Base-by-base conservation (phyloP, 35 echinoderm and acorn worm genomes). In the Heliocidaris erythrogramma region DNA sequence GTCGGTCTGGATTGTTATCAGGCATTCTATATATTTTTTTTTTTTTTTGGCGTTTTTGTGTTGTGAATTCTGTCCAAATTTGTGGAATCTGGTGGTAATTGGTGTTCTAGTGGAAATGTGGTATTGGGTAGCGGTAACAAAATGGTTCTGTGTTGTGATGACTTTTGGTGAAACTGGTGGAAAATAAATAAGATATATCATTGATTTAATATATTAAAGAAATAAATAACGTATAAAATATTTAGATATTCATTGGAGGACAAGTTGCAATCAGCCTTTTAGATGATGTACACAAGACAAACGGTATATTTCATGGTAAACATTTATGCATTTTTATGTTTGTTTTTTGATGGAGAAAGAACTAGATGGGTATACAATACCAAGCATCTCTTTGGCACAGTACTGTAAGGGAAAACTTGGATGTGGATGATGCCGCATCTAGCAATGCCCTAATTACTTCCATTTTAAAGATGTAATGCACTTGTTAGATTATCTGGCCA, bases 61-160 rank as follows among this genome's bases (percentile, higher is more conserved):
- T 78, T 78, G 65, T 78, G 65, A 78, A 89, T 24, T 48, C 31
- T 89, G 87, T 89, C 47, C 87, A 42, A 89, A 42, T n/a, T 89
- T 48, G 87, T 89, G 87, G 87, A 89, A 48, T 89, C 11, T 89
- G 65, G 65, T 89, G 87, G 32, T 89, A 48, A 89, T 89, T 42
- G 31, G 24, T 42, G 47, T 89, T 32, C 47, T 89, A 48, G 87
- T 89, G 87, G 87, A 89, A 32, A 42, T 89, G 87, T 89, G 87
- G 87, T 89, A 48, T 89, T 48, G 31, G 65, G 65, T 89, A 48
- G 87, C 47, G 31, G 87, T 89, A 48, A 89, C 31, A 42, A 42
- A 89, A 89, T 89, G 87, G 87, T 89, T 89, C 87, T 47, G 87
- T 89, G 87, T 89, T 89, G 47, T 86, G 85, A 18, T 88, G 86